These are phyloP conservation scores for Synanthedon myopaeformis DNA, from an alignment of 2,888 invertebrate genomes.

Conservation along the genomic window DNA sequence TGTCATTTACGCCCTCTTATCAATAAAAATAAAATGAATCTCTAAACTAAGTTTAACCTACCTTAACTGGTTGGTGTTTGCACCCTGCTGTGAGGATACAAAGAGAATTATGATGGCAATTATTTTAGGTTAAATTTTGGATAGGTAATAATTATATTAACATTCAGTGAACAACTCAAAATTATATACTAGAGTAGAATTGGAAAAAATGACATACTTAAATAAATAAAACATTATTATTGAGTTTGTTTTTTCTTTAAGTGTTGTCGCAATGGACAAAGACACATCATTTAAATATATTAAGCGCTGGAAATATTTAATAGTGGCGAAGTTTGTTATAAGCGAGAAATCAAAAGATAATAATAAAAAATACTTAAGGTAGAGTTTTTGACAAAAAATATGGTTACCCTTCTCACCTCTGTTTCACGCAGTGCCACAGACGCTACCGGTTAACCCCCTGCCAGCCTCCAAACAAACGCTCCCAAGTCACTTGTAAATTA, in stretches of 20 bases:
- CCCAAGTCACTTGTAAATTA: constrained; percentile 15
- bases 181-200: no score
- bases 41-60: no score
- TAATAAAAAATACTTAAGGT: neutral
- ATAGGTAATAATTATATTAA: no score
- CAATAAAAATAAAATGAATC: constrained; percentile 7
- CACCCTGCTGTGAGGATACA: constrained; percentile 22
- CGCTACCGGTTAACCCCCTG: constrained; percentile 65
- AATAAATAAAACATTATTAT: no score
- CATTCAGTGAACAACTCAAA: no score
- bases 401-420: constrained; percentile 34
- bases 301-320: neutral
- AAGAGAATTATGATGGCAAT: constrained; percentile 9
- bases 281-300: neutral
- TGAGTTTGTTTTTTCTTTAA: no score
- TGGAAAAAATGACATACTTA: no score
- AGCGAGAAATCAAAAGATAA: neutral
- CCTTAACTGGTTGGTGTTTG: constrained; percentile 1
- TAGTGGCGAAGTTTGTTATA: neutral
- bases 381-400: neutral
- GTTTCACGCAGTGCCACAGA: constrained; percentile 46
- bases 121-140: neutral
- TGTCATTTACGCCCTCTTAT: constrained; percentile 1
- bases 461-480: constrained; percentile 35
- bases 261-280: no score